Conservation (phyloP, 2,113 vertebrate species). For the Callionymus lyra region DNA sequence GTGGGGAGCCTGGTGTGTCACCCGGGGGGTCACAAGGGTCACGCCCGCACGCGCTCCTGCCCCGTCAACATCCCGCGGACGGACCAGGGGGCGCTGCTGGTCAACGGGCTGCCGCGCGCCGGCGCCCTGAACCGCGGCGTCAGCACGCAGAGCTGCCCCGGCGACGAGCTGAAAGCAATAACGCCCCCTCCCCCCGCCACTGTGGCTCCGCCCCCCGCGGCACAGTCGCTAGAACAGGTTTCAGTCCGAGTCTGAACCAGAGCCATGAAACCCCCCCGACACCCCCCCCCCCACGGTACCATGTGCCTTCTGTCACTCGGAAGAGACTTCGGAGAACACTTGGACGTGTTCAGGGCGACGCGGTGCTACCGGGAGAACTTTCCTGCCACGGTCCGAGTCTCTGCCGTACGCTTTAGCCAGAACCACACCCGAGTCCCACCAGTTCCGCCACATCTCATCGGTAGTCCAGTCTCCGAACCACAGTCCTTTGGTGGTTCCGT, state of each 20-base stretch:
- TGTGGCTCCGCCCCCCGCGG: conserved; percentile 20
- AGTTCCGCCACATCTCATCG: no score
- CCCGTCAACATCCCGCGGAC: conserved; percentile 77
- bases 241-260: conserved; percentile 54
- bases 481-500: no score
- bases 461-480: no score
- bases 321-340: conserved; percentile 1
- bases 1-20: conserved; percentile 82
- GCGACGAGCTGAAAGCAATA: conserved; percentile 78
- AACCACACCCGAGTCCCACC: no score
- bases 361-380: no score
- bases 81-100: conserved; percentile 35
- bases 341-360: not conserved
- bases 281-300: conserved; percentile 2
- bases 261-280: not conserved
- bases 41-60: conserved; percentile 85
- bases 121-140: conserved; percentile 55
- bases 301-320: conserved; percentile 73
- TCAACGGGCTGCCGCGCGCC: conserved; percentile 10
- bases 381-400: no score
- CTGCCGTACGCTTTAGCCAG: no score
- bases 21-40: conserved; percentile 67
- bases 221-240: conserved; percentile 69
- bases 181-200: conserved; percentile 38
- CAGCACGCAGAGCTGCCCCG: conserved; percentile 79